Evolutionary conservation across 2,113 vertebrate genomes (phyloP), one percentile per base, ranked within the genome.

Genomic region (Cyphomyrus plagiostoma): DNA sequence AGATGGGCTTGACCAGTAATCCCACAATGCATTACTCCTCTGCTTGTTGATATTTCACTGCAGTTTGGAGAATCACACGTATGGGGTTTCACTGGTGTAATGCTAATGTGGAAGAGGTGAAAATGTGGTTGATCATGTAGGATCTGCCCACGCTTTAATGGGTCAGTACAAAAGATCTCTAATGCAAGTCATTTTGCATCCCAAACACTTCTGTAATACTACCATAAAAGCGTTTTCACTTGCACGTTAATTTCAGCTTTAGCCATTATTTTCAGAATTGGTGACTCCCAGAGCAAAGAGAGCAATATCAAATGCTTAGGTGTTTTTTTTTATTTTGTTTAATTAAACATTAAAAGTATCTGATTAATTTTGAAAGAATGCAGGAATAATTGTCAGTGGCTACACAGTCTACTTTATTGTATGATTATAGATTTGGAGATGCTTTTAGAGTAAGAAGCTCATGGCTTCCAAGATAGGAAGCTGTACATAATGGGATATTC

Each of bases 241-340:
- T 62, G 87, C 39, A 17, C 8, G 26, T 53, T 86, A 49, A 52
- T 50, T 49, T 52, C 26, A 45, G 39, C 56, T 21, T 46, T 35
- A 93, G 92, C 94, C 94, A 93, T 93, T 93, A 94, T 94, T 92
- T 90, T 89, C 88, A 88, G 92, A 93, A 87, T 88, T 91, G 91
- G 90, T 19, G 0, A 1, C 89, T 91, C 13, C 90, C 87, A 56
- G 45, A 89, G 56, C 89, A 80, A 46, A 77, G 58, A 91, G 93
- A 90, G 89, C 94, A 92, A 90, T 91, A 91, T 92, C 93, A 93
- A 92, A 93, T 92, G 82, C 23, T 90, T 89, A 83, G 92, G 91
- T 66, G 88, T 87, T 91, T 94, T 91, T 89, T 87, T 62, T 11
- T 39, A 62, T 46, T 58, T 46, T 70, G 17, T 74, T 88, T 26